Base-by-base conservation (phyloP, 2,797 vertebrate species). In the Sebastes oblongus region DNA sequence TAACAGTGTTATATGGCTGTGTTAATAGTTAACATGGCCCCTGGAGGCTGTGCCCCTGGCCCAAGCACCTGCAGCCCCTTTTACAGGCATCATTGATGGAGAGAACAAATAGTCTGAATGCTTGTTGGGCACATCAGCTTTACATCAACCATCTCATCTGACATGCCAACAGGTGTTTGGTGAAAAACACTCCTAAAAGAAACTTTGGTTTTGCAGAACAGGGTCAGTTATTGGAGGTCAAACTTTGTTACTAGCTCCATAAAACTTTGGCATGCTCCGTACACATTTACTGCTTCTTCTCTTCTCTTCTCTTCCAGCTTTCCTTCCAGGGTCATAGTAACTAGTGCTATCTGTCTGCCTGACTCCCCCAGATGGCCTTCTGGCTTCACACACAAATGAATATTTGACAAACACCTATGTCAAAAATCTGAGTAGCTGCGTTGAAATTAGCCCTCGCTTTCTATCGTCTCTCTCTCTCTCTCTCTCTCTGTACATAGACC, bases 21-120 rank as follows among this genome's bases (percentile, higher is more conserved):
- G 94, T 96, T 96, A 96, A 96, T 96, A 80, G 82, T 95, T 96
- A 95, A 96, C 93, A 1, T 52, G 75, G 85, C 81, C 87, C 90
- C 92, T 89, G 91, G 89, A 94, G 93, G 66, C 86, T 74, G 86
- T 80, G 86, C 82, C 92, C 94, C 92, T 74, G 85, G 84, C 85
- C 91, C 69, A 68, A 87, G 87, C 94, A 95, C 93, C 93, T 93
- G 91, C 90, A 93, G 82, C 85, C 91, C 89, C 81, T 83, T 93
- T 94, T 92, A 95, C 91, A 91, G 91, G 92, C 86, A 88, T 88
- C 88, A 88, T 92, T 86, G 83, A 80, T 11, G 30, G 75, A 80
- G n/a, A 93, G 85, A 93, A 77, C 91, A 94, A 92, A 93, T 82
- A 95, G 84, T 87, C 76, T 66, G 69, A 88, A 89, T 85, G 86